Evolutionary conservation across 2,113 vertebrate genomes (phyloP).

Genomic region (Zootoca vivipara): DNA sequence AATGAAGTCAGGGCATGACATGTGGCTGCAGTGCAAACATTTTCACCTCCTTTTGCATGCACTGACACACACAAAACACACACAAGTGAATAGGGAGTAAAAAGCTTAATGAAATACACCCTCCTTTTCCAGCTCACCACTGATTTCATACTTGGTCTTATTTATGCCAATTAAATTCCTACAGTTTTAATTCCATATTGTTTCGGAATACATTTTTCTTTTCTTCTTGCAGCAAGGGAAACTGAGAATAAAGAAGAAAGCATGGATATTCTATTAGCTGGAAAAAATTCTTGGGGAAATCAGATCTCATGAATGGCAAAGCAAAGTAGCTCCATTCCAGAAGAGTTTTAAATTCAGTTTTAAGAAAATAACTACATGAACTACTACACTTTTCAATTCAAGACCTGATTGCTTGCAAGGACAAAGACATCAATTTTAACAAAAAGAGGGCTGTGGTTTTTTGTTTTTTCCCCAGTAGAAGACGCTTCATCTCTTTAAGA

Average conservation of each 20-base stretch:
- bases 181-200: fast-evolving
- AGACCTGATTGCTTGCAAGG: neutral
- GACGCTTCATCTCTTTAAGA: neutral
- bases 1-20: neutral
- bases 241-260: neutral
- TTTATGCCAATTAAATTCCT: neutral
- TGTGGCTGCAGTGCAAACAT: neutral
- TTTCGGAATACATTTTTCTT: neutral
- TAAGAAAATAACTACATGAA: neutral
- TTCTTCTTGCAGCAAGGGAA: neutral
- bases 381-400: fast-evolving
- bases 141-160: fast-evolving
- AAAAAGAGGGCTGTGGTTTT: neutral
- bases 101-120: neutral
- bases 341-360: neutral
- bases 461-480: neutral
- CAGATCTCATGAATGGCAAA: neutral
- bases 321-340: neutral
- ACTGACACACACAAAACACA: neutral
- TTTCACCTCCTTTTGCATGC: neutral
- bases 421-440: neutral
- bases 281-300: fast-evolving
- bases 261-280: fast-evolving
- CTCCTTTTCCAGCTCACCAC: neutral
- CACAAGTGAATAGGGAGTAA: neutral